Percentiles rank a stretch among this genome's conserved stretches.
Conservation (phyloP, 2,888 invertebrate genomes). For the Meiosimyza decipiens region DNA sequence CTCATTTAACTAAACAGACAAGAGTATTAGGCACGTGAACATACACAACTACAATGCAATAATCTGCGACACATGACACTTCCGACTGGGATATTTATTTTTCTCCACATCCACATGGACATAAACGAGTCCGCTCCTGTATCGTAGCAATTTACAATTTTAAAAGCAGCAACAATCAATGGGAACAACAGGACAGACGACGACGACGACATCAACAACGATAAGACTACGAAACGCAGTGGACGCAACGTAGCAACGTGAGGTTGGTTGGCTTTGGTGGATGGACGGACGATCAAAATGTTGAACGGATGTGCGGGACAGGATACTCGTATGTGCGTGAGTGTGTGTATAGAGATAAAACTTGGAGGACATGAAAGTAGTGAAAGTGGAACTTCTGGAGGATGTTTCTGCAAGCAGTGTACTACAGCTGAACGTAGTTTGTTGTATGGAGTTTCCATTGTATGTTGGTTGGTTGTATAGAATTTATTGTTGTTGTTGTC, state of each 20-base stretch:
- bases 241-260: background rate
- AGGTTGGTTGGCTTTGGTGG: background rate
- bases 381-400: background rate
- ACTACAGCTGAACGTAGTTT: background rate
- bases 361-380: too few relatives aligned
- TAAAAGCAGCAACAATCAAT: slow-evolving; percentile 18
- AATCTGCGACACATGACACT: too few relatives aligned
- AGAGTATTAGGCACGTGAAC: too few relatives aligned
- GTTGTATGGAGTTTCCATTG: slow-evolving; percentile 23
- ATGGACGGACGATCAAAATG: background rate
- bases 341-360: too few relatives aligned
- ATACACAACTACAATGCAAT: too few relatives aligned
- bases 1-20: too few relatives aligned
- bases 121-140: slow-evolving; percentile 9
- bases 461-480: slow-evolving; percentile 16
- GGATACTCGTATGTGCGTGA: too few relatives aligned
- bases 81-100: too few relatives aligned
- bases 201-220: background rate
- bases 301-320: slow-evolving; percentile 15
- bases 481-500: slow-evolving; percentile 22
- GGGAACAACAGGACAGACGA: slow-evolving; percentile 12
- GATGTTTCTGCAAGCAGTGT: background rate
- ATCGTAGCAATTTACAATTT: background rate
- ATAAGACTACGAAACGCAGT: background rate
- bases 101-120: too few relatives aligned